Evolutionary conservation across 2,797 vertebrate genomes (phyloP).

Genomic region (Lithobates pipiens): DNA sequence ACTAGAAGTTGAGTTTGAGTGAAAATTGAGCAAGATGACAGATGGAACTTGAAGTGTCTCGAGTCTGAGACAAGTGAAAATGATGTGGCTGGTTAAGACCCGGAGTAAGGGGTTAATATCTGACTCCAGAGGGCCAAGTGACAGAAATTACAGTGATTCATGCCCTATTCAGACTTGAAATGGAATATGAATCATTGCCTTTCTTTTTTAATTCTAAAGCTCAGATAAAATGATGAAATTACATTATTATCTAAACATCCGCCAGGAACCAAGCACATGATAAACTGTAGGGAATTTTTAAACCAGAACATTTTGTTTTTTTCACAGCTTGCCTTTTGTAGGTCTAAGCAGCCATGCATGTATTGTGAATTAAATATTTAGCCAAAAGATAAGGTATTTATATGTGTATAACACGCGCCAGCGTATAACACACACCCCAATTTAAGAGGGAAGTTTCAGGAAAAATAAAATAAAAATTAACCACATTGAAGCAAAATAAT

Average conservation of each 20-base stretch:
- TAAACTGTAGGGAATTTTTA: constrained; percentile 10
- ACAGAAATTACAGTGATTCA: constrained; percentile 15
- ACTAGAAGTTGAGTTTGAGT: background rate
- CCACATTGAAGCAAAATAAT: too few species aligned
- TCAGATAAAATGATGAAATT: constrained; percentile 30
- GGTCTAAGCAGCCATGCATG: background rate
- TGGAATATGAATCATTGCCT: constrained; percentile 18
- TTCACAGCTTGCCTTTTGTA: background rate
- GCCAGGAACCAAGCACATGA: background rate
- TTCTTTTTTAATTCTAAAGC: constrained; percentile 1
- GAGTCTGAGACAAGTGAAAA: constrained; percentile 1
- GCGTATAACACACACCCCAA: too few species aligned
- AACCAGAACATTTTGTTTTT: background rate
- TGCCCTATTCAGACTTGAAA: constrained; percentile 4
- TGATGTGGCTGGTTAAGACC: background rate
- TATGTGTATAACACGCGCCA: too few species aligned
- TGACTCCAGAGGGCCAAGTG: background rate
- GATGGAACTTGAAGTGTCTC: background rate
- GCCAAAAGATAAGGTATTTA: background rate
- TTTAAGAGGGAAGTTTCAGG: too few species aligned
- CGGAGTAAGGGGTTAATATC: constrained; percentile 30
- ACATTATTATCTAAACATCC: constrained; percentile 28
- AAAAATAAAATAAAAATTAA: too few species aligned
- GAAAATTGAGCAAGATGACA: background rate
- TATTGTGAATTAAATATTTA: background rate